These are phyloP conservation scores for Labroides dimidiatus DNA, from an alignment of 2,797 vertebrate genomes.

Conservation along the genomic window DNA sequence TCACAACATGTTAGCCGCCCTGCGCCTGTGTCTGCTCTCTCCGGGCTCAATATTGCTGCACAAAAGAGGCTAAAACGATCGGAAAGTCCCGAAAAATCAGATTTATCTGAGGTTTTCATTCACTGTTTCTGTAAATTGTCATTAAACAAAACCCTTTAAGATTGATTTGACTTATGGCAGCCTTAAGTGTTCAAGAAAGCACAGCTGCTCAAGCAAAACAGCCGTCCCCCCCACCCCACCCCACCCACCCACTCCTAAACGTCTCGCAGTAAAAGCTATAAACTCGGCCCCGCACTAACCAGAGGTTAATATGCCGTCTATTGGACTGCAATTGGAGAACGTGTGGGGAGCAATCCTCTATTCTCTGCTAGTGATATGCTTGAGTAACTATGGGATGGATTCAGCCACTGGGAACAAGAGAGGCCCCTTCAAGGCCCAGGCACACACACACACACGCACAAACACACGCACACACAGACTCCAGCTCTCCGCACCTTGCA, in stretches of 20 bases:
- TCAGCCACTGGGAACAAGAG: slow-evolving; percentile 86
- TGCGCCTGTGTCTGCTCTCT: slow-evolving; percentile 29
- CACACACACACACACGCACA: slow-evolving; percentile 48
- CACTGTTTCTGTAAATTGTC: slow-evolving; percentile 29
- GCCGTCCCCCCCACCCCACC: slow-evolving; percentile 25
- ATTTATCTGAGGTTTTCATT: slow-evolving; percentile 44
- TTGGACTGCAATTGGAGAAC: slow-evolving; percentile 85
- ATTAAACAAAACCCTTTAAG: slow-evolving; percentile 37
- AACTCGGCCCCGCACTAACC: slow-evolving; percentile 74
- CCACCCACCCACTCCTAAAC: slow-evolving; percentile 76
- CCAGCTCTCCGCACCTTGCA: slow-evolving; percentile 68
- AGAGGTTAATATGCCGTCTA: slow-evolving; percentile 87
- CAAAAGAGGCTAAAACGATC: slow-evolving; percentile 43
- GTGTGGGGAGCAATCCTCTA: slow-evolving; percentile 83
- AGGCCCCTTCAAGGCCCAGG: slow-evolving; percentile 62
- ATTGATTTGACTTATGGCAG: slow-evolving; percentile 31
- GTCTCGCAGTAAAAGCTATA: slow-evolving; percentile 67
- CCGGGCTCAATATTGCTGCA: slow-evolving; percentile 28
- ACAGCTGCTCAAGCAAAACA: slow-evolving; percentile 66
- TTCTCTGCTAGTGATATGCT: slow-evolving; percentile 85
- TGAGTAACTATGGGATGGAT: slow-evolving; percentile 84
- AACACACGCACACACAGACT: slow-evolving; percentile 59
- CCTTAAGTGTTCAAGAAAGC: slow-evolving; percentile 43
- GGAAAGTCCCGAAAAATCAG: slow-evolving; percentile 29
- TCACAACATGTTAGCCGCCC: slow-evolving; percentile 84